Conservation (phyloP, 2,113 vertebrate species). For the Parotia lawesii region DNA sequence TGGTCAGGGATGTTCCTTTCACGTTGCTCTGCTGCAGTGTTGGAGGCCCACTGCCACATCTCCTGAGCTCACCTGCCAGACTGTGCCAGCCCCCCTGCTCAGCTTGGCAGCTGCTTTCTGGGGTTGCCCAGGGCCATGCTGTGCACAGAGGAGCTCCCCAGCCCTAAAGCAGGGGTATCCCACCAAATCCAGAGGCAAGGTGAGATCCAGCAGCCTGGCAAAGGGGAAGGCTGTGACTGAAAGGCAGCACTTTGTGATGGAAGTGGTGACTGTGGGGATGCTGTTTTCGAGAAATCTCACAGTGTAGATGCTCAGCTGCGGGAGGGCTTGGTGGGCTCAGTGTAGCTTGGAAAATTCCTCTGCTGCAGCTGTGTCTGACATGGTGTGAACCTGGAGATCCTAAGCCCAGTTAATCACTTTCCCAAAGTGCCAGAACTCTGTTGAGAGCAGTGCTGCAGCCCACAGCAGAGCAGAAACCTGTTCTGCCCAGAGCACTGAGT, state of each 20-base stretch:
- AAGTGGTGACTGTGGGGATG: not conserved
- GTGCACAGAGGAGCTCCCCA: not conserved
- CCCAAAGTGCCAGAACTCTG: not conserved
- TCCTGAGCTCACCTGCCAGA: not conserved
- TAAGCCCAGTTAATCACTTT: not conserved
- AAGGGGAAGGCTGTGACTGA: not conserved
- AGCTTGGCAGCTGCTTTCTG: not conserved
- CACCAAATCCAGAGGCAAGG: not conserved
- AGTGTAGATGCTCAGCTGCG: not conserved
- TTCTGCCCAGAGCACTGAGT: not conserved
- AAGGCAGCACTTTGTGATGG: not conserved
- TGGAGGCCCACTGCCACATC: not conserved
- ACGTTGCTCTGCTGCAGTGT: not conserved
- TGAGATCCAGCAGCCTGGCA: not conserved
- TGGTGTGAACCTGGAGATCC: not conserved
- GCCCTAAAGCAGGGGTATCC: not conserved
- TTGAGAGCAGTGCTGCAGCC: not conserved
- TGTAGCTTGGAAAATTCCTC: not conserved
- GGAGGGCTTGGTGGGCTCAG: not conserved
- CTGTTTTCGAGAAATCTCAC: not conserved
- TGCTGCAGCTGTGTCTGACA: not conserved
- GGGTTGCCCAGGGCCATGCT: not conserved
- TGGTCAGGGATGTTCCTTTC: not conserved
- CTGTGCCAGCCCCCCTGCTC: not conserved
- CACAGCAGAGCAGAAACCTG: accelerated